Evolutionary conservation across 2,888 invertebrate species (phyloP).

Genomic region (Eudasyphora cyanicolor): DNA sequence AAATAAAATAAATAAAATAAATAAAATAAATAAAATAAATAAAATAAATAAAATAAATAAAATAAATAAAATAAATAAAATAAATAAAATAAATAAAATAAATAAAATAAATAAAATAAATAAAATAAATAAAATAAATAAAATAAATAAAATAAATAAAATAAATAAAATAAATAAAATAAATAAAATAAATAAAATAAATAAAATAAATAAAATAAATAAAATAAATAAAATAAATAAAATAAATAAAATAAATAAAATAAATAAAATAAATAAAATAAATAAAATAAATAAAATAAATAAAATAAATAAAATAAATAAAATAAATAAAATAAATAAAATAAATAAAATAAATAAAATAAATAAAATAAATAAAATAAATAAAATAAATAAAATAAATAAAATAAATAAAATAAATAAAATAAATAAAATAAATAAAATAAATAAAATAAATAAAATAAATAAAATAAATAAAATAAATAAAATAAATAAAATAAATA

Average conservation of each 20-base stretch:
- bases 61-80: constrained; percentile 27
- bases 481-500: not conserved
- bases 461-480: not conserved
- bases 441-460: constrained; percentile 5
- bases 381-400: constrained; percentile 15
- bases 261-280: not conserved
- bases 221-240: not conserved
- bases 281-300: constrained; percentile 3
- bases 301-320: constrained; percentile 5
- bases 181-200: not conserved
- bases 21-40: constrained; percentile 9
- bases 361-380: not conserved
- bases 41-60: constrained; percentile 18
- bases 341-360: constrained; percentile 5
- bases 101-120: constrained; percentile 8
- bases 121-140: constrained; percentile 6
- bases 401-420: constrained; percentile 12
- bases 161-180: constrained; percentile 16
- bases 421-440: constrained; percentile 18
- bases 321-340: not conserved
- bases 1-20: constrained; percentile 2
- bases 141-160: constrained; percentile 24
- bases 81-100: constrained; percentile 31
- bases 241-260: constrained; percentile 1
- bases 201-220: constrained; percentile 1